These are phyloP conservation scores for Crocuta crocuta DNA, from an alignment of 2,113 vertebrate genomes.

Conservation along the genomic window DNA sequence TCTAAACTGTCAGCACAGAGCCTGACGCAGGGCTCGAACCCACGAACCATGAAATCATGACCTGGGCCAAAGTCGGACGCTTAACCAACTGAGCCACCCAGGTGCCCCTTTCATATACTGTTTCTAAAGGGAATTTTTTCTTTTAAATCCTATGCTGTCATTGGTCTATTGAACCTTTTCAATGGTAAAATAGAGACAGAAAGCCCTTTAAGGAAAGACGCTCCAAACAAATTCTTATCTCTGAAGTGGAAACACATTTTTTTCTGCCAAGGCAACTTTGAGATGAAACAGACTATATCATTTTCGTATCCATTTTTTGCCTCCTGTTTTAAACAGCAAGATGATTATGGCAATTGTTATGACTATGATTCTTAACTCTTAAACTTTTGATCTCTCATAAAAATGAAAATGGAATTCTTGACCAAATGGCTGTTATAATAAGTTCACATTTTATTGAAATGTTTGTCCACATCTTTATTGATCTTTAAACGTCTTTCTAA, in stretches of 20 bases:
- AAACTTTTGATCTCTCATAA: neutral
- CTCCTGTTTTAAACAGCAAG: neutral
- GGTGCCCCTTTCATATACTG: neutral
- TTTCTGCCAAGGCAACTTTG: neutral
- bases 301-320: neutral
- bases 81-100: no score
- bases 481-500: neutral
- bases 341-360: neutral
- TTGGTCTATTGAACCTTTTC: neutral
- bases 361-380: neutral
- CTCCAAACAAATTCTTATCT: neutral
- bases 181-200: neutral
- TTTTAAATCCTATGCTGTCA: neutral
- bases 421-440: neutral
- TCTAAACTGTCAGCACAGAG: no score
- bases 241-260: constrained; percentile 11
- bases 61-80: no score
- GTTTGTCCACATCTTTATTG: neutral
- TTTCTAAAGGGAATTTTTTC: neutral
- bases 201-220: neutral
- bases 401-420: neutral
- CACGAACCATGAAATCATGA: no score
- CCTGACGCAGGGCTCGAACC: no score
- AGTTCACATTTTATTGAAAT: constrained; percentile 1
- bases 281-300: constrained; percentile 19